These are phyloP conservation scores for Asteroscopus sphinx DNA, from an alignment of 2,888 invertebrate genomes.

Conservation along the genomic window DNA sequence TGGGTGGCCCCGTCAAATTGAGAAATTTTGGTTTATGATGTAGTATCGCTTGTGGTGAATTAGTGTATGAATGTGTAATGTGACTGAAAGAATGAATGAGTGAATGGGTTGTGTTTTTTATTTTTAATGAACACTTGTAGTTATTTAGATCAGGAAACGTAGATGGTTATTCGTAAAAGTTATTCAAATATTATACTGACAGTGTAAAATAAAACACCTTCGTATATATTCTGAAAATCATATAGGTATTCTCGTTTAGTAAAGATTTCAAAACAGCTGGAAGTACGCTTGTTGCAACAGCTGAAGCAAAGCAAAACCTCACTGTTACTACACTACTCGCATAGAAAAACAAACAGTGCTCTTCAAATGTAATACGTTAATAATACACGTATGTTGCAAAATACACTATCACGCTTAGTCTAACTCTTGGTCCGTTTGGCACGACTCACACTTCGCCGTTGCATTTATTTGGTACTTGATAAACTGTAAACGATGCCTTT, in stretches of 20 bases:
- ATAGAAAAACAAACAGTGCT: conserved; percentile 7
- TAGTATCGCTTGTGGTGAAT: no score
- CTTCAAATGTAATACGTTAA: conserved; percentile 12
- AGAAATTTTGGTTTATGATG: no score
- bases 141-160: no score
- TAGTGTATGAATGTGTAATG: no score
- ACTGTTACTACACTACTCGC: not conserved
- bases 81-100: no score
- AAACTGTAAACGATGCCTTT: conserved; percentile 20
- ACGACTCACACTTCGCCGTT: conserved; percentile 12
- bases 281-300: conserved; percentile 10
- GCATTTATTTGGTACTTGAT: conserved; percentile 13
- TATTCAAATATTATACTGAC: not conserved
- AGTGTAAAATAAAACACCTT: not conserved
- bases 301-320: conserved; percentile 18
- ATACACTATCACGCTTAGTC: conserved; percentile 3
- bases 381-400: conserved; percentile 2
- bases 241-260: conserved; percentile 1
- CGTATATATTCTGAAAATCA: not conserved
- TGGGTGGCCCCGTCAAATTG: no score
- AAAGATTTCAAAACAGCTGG: conserved; percentile 12
- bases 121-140: no score
- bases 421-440: conserved; percentile 15
- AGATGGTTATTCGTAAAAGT: not conserved
- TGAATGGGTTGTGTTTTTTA: no score